Percentiles rank a stretch among this genome's conserved stretches.
Conservation (phyloP, 2,113 vertebrate species). For the Eubucco bourcierii region DNA sequence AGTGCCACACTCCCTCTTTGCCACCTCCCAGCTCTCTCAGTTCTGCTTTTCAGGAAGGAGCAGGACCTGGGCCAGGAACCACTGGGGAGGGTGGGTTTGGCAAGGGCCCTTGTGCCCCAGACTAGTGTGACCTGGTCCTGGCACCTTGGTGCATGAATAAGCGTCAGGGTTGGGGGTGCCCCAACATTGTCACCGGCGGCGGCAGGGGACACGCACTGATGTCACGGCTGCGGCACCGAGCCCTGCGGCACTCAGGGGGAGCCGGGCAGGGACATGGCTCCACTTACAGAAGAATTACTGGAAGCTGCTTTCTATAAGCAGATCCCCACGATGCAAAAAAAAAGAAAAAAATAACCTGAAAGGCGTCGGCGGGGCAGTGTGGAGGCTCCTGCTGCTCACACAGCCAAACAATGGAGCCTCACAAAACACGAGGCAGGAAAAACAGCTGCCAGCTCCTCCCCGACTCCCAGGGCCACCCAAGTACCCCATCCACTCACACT, state of each 20-base stretch:
- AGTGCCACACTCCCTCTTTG: background rate
- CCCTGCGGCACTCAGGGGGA: slow-evolving; percentile 66
- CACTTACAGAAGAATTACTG: slow-evolving; percentile 92
- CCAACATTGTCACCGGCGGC: background rate
- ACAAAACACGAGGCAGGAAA: slow-evolving; percentile 79
- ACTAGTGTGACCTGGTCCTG: background rate
- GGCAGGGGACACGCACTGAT: slow-evolving; percentile 42
- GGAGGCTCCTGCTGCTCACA: slow-evolving; percentile 50
- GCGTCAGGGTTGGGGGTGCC: background rate
- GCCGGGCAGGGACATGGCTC: slow-evolving; percentile 59
- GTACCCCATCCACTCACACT: slow-evolving; percentile 31
- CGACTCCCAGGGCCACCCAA: background rate
- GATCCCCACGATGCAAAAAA: slow-evolving; percentile 65
- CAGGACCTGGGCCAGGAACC: background rate
- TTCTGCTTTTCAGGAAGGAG: slow-evolving; percentile 29
- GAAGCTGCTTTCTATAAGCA: slow-evolving; percentile 90
- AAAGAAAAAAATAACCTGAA: background rate
- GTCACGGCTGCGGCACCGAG: slow-evolving; percentile 49
- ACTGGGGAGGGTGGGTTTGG: background rate
- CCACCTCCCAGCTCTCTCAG: slow-evolving; percentile 5
- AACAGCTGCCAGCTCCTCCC: slow-evolving; percentile 78
- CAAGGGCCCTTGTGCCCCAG: background rate
- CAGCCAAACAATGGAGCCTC: slow-evolving; percentile 82
- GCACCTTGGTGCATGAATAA: background rate
- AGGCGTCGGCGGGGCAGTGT: slow-evolving; percentile 63